Evolutionary conservation across 1,140 invertebrate species (phyloP).

Genomic region (Drosophila prosaltans): DNA sequence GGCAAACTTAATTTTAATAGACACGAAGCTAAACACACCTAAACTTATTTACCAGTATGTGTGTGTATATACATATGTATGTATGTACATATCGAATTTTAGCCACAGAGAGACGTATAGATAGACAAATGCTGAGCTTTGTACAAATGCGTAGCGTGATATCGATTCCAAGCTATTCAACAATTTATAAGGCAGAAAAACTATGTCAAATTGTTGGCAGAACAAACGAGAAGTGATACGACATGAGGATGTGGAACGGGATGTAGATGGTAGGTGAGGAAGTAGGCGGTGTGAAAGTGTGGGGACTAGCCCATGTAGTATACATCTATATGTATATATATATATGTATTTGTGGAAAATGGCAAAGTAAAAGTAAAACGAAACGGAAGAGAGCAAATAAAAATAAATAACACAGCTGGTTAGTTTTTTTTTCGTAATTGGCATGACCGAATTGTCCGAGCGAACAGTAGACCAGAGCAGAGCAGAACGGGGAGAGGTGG

Average conservation of each 20-base stretch:
- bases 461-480: neutral
- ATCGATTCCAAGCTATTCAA: conserved; percentile 70
- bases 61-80: conserved; percentile 19
- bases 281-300: neutral
- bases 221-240: conserved; percentile 10
- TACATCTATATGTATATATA: neutral
- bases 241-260: neutral
- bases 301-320: neutral
- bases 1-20: conserved; percentile 79
- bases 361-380: conserved; percentile 46
- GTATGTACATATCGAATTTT: conserved; percentile 29
- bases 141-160: conserved; percentile 53
- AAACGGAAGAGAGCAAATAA: conserved; percentile 74
- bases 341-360: conserved; percentile 32
- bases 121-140: conserved; percentile 39
- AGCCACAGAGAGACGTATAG: conserved; percentile 26
- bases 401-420: conserved; percentile 79
- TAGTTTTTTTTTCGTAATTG: conserved; percentile 66
- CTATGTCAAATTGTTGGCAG: conserved; percentile 56
- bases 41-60: conserved; percentile 31
- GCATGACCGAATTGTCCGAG: conserved; percentile 53
- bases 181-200: conserved; percentile 73
- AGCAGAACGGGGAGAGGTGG: neutral
- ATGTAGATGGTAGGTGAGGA: neutral
- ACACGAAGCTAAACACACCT: conserved; percentile 76